Evolutionary conservation across 1,140 invertebrate species (phyloP), one percentile per base, ranked within the genome.

Genomic region (Camponotus vicinus): DNA sequence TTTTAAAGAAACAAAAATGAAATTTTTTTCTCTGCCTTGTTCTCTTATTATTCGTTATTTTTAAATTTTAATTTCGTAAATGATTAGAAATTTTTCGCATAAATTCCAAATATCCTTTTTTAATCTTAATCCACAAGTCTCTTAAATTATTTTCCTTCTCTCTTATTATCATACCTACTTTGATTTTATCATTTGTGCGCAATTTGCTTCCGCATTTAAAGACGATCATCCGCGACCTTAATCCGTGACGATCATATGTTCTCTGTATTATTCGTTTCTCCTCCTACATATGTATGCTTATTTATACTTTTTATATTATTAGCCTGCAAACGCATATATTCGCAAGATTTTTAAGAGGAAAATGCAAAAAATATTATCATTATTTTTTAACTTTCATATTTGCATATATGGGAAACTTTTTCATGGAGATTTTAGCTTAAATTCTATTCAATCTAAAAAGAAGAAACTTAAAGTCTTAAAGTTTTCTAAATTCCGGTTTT

Each of bases 161-260:
- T 42, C 5, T 45, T 80, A 32, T 2, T 21, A 15, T 42, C 27
- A 37, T 27, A 78, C 2, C 59, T 40, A 40, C 18, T 21, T 70
- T 57, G 37, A 42, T 13, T 45, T 59, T 61, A 59, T 61, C 52
- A 59, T 73, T 59, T 69, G 27, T 79, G n/a, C n/a, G 63, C 32
- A 69, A 79, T 69, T 79, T 69, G 13, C 45, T 69, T 27, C 18
- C n/a, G n/a, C 7, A 69, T 69, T 79, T 71, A 40, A 59, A 37
- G 37, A 40, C 34, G 78, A 71, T 82, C 21, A 42, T 57, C 18
- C 18, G 34, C 11, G 37, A 45, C 76, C 61, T 67, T 79, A 79
- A 67, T 59, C 52, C 15, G 15, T 9, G 37, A 71, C 37, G 11
- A 34, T 37, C 37, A 42, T 42, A 64, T 61, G 63, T 64, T 40